Conservation (phyloP, 2,113 vertebrate species). For the Bubalus kerabau region DNA sequence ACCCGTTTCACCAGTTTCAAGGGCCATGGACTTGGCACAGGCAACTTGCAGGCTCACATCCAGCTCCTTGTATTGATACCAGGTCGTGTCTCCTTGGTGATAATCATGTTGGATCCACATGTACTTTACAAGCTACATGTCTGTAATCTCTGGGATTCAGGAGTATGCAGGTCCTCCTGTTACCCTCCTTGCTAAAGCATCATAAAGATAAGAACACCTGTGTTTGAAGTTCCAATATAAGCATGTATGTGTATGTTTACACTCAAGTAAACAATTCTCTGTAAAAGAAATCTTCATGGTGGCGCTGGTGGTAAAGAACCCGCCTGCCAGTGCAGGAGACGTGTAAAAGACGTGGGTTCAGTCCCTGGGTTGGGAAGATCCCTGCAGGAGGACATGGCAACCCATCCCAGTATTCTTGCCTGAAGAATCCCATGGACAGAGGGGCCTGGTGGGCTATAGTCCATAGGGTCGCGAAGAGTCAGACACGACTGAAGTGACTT, state of each 20-base stretch:
- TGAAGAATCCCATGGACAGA: neutral
- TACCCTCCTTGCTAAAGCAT: neutral
- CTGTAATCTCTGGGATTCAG: neutral
- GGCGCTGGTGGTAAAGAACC: neutral
- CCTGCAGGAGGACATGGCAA: neutral
- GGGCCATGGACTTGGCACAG: constrained; percentile 41
- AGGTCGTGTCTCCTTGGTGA: constrained; percentile 19
- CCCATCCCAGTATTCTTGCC: neutral
- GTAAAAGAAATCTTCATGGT: neutral
- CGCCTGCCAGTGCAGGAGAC: neutral
- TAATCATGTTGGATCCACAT: neutral
- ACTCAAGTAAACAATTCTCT: neutral
- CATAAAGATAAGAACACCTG: neutral
- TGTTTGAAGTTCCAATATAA: neutral
- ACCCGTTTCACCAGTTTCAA: constrained; percentile 64
- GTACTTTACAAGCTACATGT: constrained; percentile 3
- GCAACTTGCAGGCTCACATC: neutral
- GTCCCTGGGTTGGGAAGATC: neutral
- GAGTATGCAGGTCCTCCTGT: neutral
- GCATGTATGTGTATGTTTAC: neutral
- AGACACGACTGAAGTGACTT: neutral
- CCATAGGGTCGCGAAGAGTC: neutral
- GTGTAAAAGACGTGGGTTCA: neutral
- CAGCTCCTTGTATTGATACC: constrained; percentile 1
- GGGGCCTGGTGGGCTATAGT: neutral